Base-by-base conservation (phyloP, 2,113 vertebrate species). In the Peucedramus taeniatus region DNA sequence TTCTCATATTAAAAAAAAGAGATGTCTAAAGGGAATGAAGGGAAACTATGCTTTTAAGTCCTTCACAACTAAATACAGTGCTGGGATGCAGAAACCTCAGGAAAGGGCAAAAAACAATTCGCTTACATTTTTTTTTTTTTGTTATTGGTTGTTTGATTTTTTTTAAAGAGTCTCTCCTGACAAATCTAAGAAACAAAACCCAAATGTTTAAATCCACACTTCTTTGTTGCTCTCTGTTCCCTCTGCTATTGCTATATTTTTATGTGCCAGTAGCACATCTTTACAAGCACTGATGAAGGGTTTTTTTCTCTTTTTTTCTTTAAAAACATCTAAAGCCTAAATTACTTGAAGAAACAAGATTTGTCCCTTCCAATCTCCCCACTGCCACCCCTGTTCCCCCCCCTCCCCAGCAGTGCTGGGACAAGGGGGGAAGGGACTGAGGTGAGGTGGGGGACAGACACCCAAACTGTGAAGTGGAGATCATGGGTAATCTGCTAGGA, bases 401-500 rank as follows among this genome's bases (percentile, higher is more conserved):
- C 28, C 13, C 37, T 22, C 61, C 40, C 45, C 20, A 17, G 31
- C 23, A 49, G 42, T 68, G 65, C 33, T 68, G 33, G 65, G 45
- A 47, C 6, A 5, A 35, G 44, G 64, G 31, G 35, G 61, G 61
- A 84, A 76, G 12, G 20, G 33, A 7, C 22, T 49, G 40, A 12
- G 35, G 57, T 15, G 17, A 44, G 30, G 70, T 57, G 13, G 13
- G 8, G 7, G 8, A 61, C 37, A 83, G 65, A 63, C 80, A 42
- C 31, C 65, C 81, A 70, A 87, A 89, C 75, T 14, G 9, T 80
- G 86, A 71, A 95, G 64, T 78, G 95, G 93, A 96, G 80, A 83
- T 96, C 23, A 30, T 4, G 35, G 66, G 76, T 74, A 87, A 93
- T 82, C 91, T 64, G 81, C 66, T 27, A 24, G 85, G 83, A 93